phyloP scores from a whole-genome alignment of 2,888 invertebrate genomes.

The Chaitophorus viminalis region DNA sequence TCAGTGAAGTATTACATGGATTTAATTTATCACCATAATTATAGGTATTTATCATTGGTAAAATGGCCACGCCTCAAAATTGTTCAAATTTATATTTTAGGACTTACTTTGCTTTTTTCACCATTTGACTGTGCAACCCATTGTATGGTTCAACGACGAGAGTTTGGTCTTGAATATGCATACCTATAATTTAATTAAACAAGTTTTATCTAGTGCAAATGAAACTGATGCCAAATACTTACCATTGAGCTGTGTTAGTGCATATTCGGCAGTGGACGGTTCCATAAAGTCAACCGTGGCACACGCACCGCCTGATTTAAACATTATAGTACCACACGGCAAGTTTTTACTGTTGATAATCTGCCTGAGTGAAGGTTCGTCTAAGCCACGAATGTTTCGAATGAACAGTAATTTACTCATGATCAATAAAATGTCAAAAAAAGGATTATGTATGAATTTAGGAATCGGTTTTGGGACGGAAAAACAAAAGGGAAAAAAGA shows the following conservation, averaged over 20 bases:
- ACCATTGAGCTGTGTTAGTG: slow-evolving; percentile 42
- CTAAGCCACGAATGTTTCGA: slow-evolving; percentile 53
- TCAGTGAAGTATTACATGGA: background rate
- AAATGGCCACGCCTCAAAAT: slow-evolving; percentile 30
- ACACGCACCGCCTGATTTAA: slow-evolving; percentile 56
- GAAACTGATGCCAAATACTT: background rate
- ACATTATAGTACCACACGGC: slow-evolving; percentile 57
- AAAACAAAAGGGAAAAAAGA: background rate
- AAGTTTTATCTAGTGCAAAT: background rate
- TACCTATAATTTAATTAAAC: slow-evolving; percentile 41
- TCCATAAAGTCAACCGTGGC: slow-evolving; percentile 59
- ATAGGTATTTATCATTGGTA: background rate
- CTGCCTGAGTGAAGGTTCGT: slow-evolving; percentile 43
- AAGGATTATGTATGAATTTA: background rate
- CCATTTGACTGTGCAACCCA: slow-evolving; percentile 55
- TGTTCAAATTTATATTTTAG: background rate
- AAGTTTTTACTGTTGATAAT: slow-evolving; percentile 55
- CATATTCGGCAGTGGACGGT: slow-evolving; percentile 53
- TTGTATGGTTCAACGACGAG: slow-evolving; percentile 52
- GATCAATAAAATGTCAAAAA: background rate
- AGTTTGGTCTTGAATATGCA: slow-evolving; percentile 46
- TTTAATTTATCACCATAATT: slow-evolving; percentile 3
- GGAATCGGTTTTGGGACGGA: background rate
- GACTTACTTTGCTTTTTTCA: slow-evolving; percentile 53
- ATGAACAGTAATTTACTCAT: slow-evolving; percentile 58